Base-by-base conservation (phyloP, 2,797 vertebrate genomes). In the Pogoniulus pusillus region DNA sequence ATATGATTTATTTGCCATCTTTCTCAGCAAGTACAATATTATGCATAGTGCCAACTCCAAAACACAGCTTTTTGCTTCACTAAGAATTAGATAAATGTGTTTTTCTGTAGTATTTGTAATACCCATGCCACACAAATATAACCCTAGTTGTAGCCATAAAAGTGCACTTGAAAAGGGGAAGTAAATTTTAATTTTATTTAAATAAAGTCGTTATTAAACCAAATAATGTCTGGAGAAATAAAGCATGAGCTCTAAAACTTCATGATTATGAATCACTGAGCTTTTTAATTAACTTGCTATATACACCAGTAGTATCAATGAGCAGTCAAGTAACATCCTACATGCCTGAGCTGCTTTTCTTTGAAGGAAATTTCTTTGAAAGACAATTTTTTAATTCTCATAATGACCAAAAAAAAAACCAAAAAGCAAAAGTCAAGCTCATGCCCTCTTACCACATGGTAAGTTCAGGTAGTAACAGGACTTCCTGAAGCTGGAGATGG, bases 281-380 rank as follows among this genome's bases (percentile, higher is more conserved):
- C 91, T 96, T 94, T 94, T 95, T 96, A 96, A 95, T 94, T 85
- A 90, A 93, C 39, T 86, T 92, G 85, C 35, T 94, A 59, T 91
- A 89, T 96, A 80, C 70, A 69, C 41, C 59, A 71, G 82, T 96
- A 93, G 74, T 95, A 96, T 95, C 78, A 95, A 71, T 94, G 94
- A 80, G 81, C 91, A 89, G 84, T 94, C 93, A 96, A 83, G 88
- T 80, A 92, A 79, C 84, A 92, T 93, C 78, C 95, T 91, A 91
- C 53, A 74, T 43, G 84, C 29, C 63, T 51, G 62, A 89, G 54
- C 69, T 89, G 82, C 81, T 72, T 96, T 94, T 94, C 72, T 96
- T 94, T 96, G 92, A 96, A 96, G 89, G 93, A 96, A 95, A 89
- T 95, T 83, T 96, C 92, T 94, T 34, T 66, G n/a, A 47, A 27